phyloP scores from a whole-genome alignment of 2,888 invertebrate genomes.

The Drosophila macrospina region DNA sequence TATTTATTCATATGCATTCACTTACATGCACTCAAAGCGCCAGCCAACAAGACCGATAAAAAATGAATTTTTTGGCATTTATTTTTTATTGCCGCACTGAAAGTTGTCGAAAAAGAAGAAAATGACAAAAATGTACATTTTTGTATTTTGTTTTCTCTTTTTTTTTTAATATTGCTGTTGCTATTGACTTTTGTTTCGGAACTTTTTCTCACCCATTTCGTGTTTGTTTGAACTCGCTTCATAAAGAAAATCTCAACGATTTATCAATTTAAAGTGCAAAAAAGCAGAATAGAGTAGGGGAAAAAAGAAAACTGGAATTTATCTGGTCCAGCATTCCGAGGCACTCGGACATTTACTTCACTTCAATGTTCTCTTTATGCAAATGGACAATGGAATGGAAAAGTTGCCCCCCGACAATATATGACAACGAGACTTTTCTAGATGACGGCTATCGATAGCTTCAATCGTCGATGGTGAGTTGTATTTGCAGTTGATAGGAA shows the following conservation, averaged over 20 bases:
- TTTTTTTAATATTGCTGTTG: constrained; percentile 27
- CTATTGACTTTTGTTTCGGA: constrained; percentile 52
- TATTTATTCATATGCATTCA: constrained; percentile 76
- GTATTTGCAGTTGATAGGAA: neutral
- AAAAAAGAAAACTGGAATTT: constrained; percentile 17
- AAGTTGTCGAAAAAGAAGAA: constrained; percentile 14
- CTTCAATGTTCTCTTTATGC: constrained; percentile 62
- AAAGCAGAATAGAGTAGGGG: constrained; percentile 6
- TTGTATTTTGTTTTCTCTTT: constrained; percentile 11
- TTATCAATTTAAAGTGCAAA: constrained; percentile 61
- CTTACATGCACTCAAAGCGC: constrained; percentile 58
- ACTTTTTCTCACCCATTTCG: constrained; percentile 49
- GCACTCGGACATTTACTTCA: constrained; percentile 38
- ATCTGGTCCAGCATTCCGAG: constrained; percentile 14
- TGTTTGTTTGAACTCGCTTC: constrained; percentile 56
- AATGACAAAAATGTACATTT: constrained; percentile 25
- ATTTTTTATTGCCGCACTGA: constrained; percentile 61
- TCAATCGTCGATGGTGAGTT: neutral
- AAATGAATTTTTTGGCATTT: constrained; percentile 43
- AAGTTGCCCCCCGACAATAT: neutral
- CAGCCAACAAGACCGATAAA: constrained; percentile 13
- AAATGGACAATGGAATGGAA: constrained; percentile 53
- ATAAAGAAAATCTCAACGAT: constrained; percentile 68
- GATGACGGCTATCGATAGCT: neutral
- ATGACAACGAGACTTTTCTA: neutral